phyloP scores from a whole-genome alignment of 2,797 vertebrate species.

The Parotocinclus haroldoi region DNA sequence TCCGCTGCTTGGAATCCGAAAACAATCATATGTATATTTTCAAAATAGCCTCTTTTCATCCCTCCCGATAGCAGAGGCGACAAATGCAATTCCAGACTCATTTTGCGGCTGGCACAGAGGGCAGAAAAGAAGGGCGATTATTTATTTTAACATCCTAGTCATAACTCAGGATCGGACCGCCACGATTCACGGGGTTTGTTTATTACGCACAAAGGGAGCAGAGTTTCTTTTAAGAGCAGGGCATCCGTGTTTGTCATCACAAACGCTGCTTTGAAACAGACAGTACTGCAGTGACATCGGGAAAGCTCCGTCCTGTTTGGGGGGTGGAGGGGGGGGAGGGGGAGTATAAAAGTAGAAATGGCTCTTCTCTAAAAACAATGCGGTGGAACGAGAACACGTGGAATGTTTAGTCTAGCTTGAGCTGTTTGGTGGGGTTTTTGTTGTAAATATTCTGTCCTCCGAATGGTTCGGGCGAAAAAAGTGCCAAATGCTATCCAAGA shows the following conservation, averaged over 20 bases:
- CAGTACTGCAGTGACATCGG: too few relatives aligned
- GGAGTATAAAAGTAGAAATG: too few relatives aligned
- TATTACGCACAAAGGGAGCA: slow-evolving; percentile 33
- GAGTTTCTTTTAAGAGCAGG: slow-evolving; percentile 25
- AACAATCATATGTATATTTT: slow-evolving; percentile 42
- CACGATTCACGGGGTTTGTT: slow-evolving; percentile 32
- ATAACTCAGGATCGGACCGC: slow-evolving; percentile 40
- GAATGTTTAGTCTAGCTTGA: too few relatives aligned
- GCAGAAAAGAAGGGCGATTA: slow-evolving; percentile 36
- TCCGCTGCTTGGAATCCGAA: slow-evolving; percentile 14
- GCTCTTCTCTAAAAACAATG: too few relatives aligned
- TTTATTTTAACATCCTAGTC: slow-evolving; percentile 48
- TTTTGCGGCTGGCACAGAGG: slow-evolving; percentile 46
- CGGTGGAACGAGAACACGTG: too few relatives aligned
- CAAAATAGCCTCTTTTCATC: slow-evolving; percentile 34
- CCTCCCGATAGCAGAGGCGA: slow-evolving; percentile 34
- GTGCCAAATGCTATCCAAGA: too few relatives aligned
- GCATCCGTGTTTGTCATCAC: background rate
- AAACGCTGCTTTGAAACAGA: too few relatives aligned
- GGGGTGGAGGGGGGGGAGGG: too few relatives aligned
- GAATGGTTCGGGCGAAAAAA: too few relatives aligned
- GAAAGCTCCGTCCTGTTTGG: too few relatives aligned
- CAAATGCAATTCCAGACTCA: slow-evolving; percentile 49
- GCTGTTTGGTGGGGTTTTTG: too few relatives aligned
- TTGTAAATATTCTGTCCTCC: background rate